Conservation (phyloP, 2,113 vertebrate species). For the Euleptes europaea region DNA sequence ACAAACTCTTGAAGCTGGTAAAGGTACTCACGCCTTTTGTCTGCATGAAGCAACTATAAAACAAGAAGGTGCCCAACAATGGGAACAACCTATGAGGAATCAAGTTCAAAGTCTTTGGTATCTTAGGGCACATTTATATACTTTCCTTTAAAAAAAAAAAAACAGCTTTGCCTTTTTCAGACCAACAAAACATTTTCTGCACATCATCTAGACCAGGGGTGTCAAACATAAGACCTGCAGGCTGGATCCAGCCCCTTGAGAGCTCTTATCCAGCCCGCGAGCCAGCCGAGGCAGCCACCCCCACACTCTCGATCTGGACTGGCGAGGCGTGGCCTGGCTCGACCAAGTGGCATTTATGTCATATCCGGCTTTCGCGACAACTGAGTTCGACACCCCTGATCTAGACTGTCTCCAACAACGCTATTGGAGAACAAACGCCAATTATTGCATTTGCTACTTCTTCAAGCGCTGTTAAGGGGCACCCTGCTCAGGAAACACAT, state of each 20-base stretch:
- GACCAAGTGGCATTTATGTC: too few relatives aligned
- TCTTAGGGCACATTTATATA: neutral
- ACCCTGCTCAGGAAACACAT: neutral
- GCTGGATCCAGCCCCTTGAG: too few relatives aligned
- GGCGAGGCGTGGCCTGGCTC: too few relatives aligned
- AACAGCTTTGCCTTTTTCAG: neutral
- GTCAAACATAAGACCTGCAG: too few relatives aligned
- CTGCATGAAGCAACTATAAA: conserved; percentile 75
- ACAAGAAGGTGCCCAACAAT: neutral
- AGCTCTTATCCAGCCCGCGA: too few relatives aligned
- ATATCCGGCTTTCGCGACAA: too few relatives aligned
- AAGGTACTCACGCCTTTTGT: conserved; percentile 80
- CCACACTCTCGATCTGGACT: too few relatives aligned
- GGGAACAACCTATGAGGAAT: neutral
- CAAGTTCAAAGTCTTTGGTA: neutral
- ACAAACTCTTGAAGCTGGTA: conserved; percentile 80
- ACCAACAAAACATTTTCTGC: neutral
- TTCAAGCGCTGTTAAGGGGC: neutral
- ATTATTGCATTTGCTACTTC: neutral
- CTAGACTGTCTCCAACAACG: too few relatives aligned
- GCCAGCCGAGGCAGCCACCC: too few relatives aligned
- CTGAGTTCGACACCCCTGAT: too few relatives aligned
- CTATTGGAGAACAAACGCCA: neutral
- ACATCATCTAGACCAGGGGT: too few relatives aligned
- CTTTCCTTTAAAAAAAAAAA: neutral